Conservation (phyloP, 1,140 invertebrate genomes). For the Neotoxoptera formosana region DNA sequence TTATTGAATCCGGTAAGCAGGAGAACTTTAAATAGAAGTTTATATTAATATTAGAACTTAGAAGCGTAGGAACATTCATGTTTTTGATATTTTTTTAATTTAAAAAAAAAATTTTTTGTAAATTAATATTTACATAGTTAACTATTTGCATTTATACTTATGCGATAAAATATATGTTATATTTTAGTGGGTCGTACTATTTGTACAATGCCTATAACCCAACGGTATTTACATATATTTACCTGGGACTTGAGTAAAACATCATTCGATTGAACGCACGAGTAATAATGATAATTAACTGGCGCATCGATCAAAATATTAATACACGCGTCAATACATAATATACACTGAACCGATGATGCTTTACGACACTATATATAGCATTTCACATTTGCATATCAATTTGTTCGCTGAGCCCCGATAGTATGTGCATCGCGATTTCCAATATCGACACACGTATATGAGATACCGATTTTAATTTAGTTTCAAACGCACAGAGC, state of each 20-base stretch:
- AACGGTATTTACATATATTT: no score
- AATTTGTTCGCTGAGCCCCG: background rate
- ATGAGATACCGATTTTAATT: background rate
- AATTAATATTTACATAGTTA: background rate
- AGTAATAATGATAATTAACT: background rate
- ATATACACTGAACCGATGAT: background rate
- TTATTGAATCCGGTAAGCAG: no score
- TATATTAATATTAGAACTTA: no score
- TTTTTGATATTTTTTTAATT: no score
- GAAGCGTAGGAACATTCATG: no score
- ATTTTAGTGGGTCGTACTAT: no score
- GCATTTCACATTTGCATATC: background rate
- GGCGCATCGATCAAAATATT: background rate
- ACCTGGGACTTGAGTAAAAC: no score
- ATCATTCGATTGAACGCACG: background rate
- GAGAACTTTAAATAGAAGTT: no score
- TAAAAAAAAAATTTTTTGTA: no score
- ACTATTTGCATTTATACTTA: background rate
- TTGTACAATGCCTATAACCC: no score
- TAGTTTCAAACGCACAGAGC: background rate
- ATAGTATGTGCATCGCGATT: background rate
- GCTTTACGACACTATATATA: background rate
- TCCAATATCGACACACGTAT: background rate
- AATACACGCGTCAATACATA: background rate
- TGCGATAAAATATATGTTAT: no score